A percentile compares a stretch with the other conserved stretches of the same genome.
These are phyloP conservation scores for Drosophila trichaetosa DNA, from an alignment of 2,888 invertebrate species.

Conservation along the genomic window DNA sequence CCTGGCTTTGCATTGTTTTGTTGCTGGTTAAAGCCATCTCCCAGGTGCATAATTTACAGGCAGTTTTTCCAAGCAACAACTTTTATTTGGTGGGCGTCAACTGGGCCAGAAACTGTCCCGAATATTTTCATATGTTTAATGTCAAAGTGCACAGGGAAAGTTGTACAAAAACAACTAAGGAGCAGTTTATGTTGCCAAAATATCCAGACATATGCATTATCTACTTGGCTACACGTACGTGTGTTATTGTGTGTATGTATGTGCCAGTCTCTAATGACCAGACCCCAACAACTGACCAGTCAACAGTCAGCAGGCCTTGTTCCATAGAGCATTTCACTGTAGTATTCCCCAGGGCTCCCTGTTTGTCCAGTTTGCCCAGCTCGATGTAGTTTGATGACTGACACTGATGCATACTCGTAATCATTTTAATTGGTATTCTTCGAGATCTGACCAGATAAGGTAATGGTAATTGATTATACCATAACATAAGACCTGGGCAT, in stretches of 20 bases:
- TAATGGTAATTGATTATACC: constrained; percentile 68
- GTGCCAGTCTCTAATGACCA: constrained; percentile 16
- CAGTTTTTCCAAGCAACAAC: constrained; percentile 45
- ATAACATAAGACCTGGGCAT: constrained; percentile 9
- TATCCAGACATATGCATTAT: constrained; percentile 43
- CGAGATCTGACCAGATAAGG: constrained; percentile 60
- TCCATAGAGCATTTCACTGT: constrained; percentile 32
- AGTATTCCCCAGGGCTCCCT: constrained; percentile 41
- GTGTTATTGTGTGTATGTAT: not conserved
- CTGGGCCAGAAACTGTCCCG: constrained; percentile 9
- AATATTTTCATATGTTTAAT: constrained; percentile 15
- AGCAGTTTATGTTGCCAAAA: constrained; percentile 45
- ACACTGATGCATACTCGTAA: constrained; percentile 59
- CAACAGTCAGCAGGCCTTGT: constrained; percentile 13
- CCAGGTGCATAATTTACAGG: constrained; percentile 68
- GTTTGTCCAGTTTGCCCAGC: constrained; percentile 1
- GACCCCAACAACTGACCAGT: constrained; percentile 23
- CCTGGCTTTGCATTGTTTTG: constrained; percentile 34
- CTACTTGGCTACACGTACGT: constrained; percentile 17
- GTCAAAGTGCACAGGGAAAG: constrained; percentile 35
- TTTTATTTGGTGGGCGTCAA: constrained; percentile 30
- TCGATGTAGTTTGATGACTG: constrained; percentile 2
- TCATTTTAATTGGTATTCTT: constrained; percentile 65
- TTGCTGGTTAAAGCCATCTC: constrained; percentile 38
- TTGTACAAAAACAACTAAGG: constrained; percentile 37